Base-by-base conservation (phyloP, 2,113 vertebrate genomes). In the Tyto alba region DNA sequence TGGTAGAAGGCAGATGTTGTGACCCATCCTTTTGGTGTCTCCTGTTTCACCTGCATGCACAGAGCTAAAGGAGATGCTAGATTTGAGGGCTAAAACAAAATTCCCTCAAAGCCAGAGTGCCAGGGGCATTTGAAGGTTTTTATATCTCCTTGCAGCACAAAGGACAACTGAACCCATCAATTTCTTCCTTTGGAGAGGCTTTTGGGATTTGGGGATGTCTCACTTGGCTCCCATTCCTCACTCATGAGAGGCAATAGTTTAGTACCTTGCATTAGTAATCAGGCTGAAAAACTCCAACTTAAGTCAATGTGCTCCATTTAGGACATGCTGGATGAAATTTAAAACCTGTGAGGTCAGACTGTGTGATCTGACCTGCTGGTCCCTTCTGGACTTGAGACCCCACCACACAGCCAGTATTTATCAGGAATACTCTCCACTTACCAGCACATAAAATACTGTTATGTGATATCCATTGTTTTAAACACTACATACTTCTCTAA, bases 391-490 rank as follows among this genome's bases (percentile, higher is more conserved):
- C 32, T 27, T 3, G 7, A 74, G 38, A 74, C 26, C 12, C 17
- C 12, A 41, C 16, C 2, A 2, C 34, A 23, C 3, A 57, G 9
- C 15, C n/a, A 16, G 29, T 34, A 29, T 66, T 91, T 32, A 88
- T 20, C 22, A 91, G 41, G n/a, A 88, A 57, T 60, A 18, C 7
- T 48, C 7, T 17, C 40, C 0, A 1, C 4, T 15, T 19, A 25
- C 11, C 1, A 1, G 13, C 18, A 69, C 0, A 0, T 43, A 68
- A 76, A 88, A 64, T 6, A 30, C 9, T n/a, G 50, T 41, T 47
- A 76, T 0, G 0, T 41, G 59, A 53, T 34, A 38, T 1, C 26
- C 2, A 1, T 22, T 18, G 6, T 87, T 89, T 81, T 43, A 56
- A 74, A 78, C 7, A 45, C 19, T 57, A 59, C 2, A 1, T 40